phyloP scores from a whole-genome alignment of 1,140 invertebrate species.

The Trypoxylus dichotomus region DNA sequence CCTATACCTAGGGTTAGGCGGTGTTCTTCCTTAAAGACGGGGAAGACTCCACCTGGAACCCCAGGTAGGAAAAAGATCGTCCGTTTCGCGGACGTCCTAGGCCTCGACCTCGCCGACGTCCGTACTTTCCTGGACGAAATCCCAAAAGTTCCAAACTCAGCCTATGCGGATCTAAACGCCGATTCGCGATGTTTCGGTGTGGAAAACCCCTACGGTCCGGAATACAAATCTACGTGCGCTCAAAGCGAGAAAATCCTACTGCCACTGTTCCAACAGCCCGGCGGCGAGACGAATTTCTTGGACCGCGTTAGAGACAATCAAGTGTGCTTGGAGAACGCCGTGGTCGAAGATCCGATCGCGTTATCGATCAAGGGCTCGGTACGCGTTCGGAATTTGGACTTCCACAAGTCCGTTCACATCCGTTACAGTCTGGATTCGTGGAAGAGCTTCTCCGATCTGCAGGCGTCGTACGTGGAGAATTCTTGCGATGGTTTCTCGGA shows the following conservation, averaged over 20 bases:
- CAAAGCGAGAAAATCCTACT: slow-evolving; percentile 62
- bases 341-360: slow-evolving; percentile 68
- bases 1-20: slow-evolving; percentile 68
- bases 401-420: slow-evolving; percentile 86
- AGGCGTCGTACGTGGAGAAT: slow-evolving; percentile 79
- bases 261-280: slow-evolving; percentile 83
- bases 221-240: not conserved
- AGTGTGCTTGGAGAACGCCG: slow-evolving; percentile 84
- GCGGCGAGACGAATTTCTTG: slow-evolving; percentile 72
- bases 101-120: slow-evolving; percentile 88
- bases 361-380: slow-evolving; percentile 84
- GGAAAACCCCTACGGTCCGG: slow-evolving; percentile 36
- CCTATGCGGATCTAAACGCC: slow-evolving; percentile 71
- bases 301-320: slow-evolving; percentile 71
- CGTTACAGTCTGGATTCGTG: slow-evolving; percentile 86
- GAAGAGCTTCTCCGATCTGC: slow-evolving; percentile 80
- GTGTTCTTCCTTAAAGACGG: slow-evolving; percentile 85
- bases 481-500: slow-evolving; percentile 94
- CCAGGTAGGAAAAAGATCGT: slow-evolving; percentile 91
- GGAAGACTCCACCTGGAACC: slow-evolving; percentile 88
- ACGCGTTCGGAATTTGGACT: slow-evolving; percentile 87
- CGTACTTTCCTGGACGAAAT: slow-evolving; percentile 88
- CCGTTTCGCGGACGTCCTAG: slow-evolving; percentile 91
- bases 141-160: slow-evolving; percentile 83
- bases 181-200: slow-evolving; percentile 54